These are phyloP conservation scores for Neodiprion pinetum DNA, from an alignment of 1,140 invertebrate genomes.

Conservation along the genomic window DNA sequence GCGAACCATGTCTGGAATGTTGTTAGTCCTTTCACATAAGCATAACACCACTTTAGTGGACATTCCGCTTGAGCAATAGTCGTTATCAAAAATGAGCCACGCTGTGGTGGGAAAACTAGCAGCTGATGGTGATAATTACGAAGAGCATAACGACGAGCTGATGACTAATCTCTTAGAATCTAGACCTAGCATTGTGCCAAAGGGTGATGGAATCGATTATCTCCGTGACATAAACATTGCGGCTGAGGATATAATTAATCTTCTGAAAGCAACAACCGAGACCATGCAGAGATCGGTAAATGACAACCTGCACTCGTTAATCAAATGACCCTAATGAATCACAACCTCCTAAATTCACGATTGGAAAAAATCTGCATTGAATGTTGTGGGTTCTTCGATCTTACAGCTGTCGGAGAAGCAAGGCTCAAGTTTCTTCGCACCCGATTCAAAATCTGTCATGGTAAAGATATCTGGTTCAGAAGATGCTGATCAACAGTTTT, in stretches of 20 bases:
- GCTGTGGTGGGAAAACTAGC: neutral
- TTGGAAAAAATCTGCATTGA: no score
- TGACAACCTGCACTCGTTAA: neutral
- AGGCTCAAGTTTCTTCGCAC: no score
- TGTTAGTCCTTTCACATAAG: neutral
- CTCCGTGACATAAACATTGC: neutral
- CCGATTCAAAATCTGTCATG: no score
- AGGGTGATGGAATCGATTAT: slow-evolving; percentile 3
- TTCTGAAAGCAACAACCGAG: neutral
- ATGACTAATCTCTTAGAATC: neutral
- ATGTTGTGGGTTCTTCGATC: no score
- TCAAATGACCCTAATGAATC: no score
- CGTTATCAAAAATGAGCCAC: no score
- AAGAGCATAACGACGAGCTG: neutral
- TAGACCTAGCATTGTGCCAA: neutral
- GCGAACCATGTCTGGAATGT: neutral
- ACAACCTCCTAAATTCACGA: no score
- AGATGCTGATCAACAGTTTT: no score
- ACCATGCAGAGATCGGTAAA: neutral
- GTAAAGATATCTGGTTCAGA: no score
- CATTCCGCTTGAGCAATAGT: no score
- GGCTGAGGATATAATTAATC: neutral
- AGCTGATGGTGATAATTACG: neutral
- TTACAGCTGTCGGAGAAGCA: no score
- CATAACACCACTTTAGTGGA: neutral